Percentiles rank a stretch among this genome's conserved stretches.
These are phyloP conservation scores for Lepeophtheirus nordmannii DNA, from an alignment of 2,888 invertebrate genomes.

Conservation along the genomic window DNA sequence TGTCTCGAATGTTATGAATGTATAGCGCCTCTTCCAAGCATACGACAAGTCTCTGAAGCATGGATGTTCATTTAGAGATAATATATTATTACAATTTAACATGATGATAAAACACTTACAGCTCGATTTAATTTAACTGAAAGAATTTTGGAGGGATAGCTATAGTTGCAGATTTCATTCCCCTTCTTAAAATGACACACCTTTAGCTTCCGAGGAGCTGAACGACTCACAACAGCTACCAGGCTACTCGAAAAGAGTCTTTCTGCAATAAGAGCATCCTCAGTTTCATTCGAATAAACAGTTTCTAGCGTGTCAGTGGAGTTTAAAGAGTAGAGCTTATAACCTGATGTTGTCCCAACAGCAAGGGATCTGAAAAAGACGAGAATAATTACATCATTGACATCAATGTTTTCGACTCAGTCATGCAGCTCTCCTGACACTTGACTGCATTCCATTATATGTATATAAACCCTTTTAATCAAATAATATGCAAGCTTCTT, in stretches of 20 bases:
- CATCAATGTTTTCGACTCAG: no score
- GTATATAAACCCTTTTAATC: no score
- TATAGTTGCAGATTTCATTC: conserved; percentile 94
- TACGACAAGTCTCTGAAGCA: conserved; percentile 65
- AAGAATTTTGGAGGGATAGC: conserved; percentile 82
- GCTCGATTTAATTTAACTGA: conserved; percentile 88
- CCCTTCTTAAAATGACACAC: conserved; percentile 96
- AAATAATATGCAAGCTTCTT: no score
- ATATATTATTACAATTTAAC: background rate
- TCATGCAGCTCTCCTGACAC: no score
- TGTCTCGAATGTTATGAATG: conserved; percentile 94
- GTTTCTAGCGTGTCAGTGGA: conserved; percentile 61
- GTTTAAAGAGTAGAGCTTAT: conserved; percentile 37
- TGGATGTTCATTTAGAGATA: background rate
- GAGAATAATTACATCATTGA: no score
- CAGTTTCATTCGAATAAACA: conserved; percentile 68
- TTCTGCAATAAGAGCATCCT: conserved; percentile 81
- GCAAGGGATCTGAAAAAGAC: conserved; percentile 36
- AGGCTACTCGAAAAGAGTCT: conserved; percentile 90
- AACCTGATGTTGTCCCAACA: conserved; percentile 40
- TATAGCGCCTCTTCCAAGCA: conserved; percentile 93
- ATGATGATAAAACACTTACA: background rate
- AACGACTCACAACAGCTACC: conserved; percentile 80
- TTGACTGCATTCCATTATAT: no score
- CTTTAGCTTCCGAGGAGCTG: conserved; percentile 75